These are phyloP conservation scores for Drosophila cognata DNA, from an alignment of 2,888 invertebrate genomes.

Conservation along the genomic window DNA sequence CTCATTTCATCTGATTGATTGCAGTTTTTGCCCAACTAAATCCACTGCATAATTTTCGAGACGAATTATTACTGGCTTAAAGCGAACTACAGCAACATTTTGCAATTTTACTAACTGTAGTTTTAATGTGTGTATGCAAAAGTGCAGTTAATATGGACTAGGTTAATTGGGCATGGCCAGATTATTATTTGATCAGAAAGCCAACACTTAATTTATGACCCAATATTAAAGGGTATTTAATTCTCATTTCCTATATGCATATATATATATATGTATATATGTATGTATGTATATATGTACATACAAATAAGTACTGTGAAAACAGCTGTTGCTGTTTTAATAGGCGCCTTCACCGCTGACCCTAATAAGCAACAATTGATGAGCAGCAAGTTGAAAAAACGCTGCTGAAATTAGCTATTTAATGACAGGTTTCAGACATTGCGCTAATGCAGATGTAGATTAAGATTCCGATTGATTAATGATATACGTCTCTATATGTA, in stretches of 20 bases:
- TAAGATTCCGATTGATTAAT: conserved; percentile 11
- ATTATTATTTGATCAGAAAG: background rate
- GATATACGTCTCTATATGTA: background rate
- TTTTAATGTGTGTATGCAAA: background rate
- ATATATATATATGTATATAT: background rate
- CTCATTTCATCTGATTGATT: background rate
- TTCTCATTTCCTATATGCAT: background rate
- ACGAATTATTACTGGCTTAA: background rate
- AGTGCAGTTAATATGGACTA: background rate
- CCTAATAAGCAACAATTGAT: conserved; percentile 32
- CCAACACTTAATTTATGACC: background rate
- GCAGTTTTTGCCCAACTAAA: background rate
- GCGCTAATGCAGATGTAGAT: conserved; percentile 16
- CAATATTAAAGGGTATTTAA: background rate
- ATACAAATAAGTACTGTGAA: background rate
- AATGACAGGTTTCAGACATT: conserved; percentile 10
- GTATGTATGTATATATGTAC: too few species aligned
- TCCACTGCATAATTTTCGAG: background rate
- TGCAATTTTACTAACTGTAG: background rate
- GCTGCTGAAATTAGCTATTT: background rate
- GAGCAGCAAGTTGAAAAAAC: conserved; percentile 22
- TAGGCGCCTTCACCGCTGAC: conserved; percentile 28
- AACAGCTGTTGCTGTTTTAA: conserved; percentile 28
- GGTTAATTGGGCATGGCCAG: conserved; percentile 2
- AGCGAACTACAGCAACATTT: background rate